Evolutionary conservation across 2,888 invertebrate genomes (phyloP).

Genomic region (Agonopterix subpropinquella): DNA sequence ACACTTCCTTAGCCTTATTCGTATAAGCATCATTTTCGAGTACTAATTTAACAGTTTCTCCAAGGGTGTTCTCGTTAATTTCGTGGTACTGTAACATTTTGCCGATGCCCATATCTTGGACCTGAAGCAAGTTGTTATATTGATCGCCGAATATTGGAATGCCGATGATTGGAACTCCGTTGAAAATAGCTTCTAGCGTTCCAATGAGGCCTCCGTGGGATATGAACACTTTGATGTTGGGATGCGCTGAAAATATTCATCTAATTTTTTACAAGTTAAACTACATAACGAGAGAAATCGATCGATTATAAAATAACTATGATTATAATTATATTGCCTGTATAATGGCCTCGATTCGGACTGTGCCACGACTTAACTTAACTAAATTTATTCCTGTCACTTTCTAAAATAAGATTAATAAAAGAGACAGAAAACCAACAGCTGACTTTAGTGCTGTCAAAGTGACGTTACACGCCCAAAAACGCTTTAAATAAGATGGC

Average conservation of each 20-base stretch:
- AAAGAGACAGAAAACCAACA: too few relatives aligned
- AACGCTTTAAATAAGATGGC: too few relatives aligned
- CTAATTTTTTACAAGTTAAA: too few relatives aligned
- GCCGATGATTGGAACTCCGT: conserved; percentile 74
- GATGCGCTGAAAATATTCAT: conserved; percentile 58
- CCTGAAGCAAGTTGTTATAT: conserved; percentile 61
- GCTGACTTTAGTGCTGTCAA: too few relatives aligned
- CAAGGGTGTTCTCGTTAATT: conserved; percentile 53
- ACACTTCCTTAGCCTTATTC: conserved; percentile 47
- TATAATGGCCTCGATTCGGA: too few relatives aligned
- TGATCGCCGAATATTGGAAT: conserved; percentile 71
- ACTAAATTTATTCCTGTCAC: too few relatives aligned
- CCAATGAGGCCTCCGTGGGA: conserved; percentile 81
- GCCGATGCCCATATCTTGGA: conserved; percentile 53
- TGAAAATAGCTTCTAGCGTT: conserved; percentile 76
- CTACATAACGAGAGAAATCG: too few relatives aligned
- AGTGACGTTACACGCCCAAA: too few relatives aligned
- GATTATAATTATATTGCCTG: too few relatives aligned
- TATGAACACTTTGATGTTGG: conserved; percentile 76
- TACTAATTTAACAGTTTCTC: conserved; percentile 42
- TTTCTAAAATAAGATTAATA: too few relatives aligned
- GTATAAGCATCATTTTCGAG: conserved; percentile 47
- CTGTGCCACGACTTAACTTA: too few relatives aligned
- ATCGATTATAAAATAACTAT: too few relatives aligned
- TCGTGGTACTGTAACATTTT: conserved; percentile 56